Evolutionary conservation across 2,797 vertebrate genomes (phyloP).

Genomic region (Manis javanica): DNA sequence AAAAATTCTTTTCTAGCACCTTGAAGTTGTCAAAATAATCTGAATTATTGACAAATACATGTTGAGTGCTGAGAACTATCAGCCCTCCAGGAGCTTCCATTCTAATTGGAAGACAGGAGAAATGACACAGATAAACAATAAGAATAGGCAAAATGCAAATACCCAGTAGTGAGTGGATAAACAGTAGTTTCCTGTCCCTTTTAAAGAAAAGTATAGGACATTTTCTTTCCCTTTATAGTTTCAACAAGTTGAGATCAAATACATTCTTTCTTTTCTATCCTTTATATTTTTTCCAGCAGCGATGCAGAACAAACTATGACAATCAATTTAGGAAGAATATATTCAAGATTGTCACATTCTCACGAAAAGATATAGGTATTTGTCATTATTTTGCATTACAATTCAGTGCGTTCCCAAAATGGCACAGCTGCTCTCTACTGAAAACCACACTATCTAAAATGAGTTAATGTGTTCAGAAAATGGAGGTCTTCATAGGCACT

Average conservation of each 20-base stretch:
- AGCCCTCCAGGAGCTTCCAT: not conserved
- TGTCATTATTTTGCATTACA: slow-evolving; percentile 63
- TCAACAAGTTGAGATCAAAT: not conserved
- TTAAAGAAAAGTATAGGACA: not conserved
- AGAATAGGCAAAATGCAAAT: not conserved
- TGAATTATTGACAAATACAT: not conserved
- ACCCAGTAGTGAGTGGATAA: not conserved
- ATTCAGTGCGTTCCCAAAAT: slow-evolving; percentile 47
- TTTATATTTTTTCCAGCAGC: not conserved
- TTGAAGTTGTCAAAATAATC: not conserved
- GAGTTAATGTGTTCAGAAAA: slow-evolving; percentile 68
- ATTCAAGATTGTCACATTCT: slow-evolving; percentile 15
- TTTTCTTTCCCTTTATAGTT: not conserved
- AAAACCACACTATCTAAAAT: not conserved
- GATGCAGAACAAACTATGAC: slow-evolving; percentile 16
- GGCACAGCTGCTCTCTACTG: slow-evolving; percentile 49
- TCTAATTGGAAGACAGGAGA: not conserved
- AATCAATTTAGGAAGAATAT: slow-evolving; percentile 42
- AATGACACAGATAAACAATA: not conserved
- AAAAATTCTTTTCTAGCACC: not conserved
- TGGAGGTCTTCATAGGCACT: not conserved
- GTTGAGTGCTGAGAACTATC: not conserved
- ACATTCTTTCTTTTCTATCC: not conserved
- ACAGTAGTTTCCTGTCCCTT: not conserved
- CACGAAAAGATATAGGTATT: slow-evolving; percentile 15